Evolutionary conservation across 2,888 invertebrate species (phyloP).

Genomic region (Pandemis corylana): DNA sequence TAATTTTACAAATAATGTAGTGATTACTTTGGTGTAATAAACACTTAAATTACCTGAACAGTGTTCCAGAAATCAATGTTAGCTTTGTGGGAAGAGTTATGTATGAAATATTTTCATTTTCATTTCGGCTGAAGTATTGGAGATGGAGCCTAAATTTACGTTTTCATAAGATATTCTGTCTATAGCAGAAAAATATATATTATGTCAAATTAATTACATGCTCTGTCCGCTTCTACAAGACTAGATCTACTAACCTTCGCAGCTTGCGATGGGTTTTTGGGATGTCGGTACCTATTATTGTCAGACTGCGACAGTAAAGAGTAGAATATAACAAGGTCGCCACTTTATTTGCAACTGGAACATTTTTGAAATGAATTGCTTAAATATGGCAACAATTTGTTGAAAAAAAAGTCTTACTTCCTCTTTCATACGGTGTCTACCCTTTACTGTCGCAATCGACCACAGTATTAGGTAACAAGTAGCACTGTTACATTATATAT

Average conservation of each 20-base stretch:
- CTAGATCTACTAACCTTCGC: no score
- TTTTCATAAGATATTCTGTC: not conserved
- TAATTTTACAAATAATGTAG: slow-evolving; percentile 8
- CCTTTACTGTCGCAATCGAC: no score
- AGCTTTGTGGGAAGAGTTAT: not conserved
- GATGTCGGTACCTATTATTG: not conserved
- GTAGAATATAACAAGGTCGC: no score
- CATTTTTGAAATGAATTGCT: no score
- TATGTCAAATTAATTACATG: not conserved
- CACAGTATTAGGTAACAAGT: slow-evolving; percentile 19
- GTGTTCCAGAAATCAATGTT: slow-evolving; percentile 1
- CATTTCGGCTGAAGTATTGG: not conserved
- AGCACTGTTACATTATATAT: slow-evolving; percentile 17
- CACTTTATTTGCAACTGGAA: no score
- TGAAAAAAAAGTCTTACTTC: no score
- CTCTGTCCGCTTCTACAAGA: not conserved
- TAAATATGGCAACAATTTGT: no score
- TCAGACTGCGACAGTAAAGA: not conserved
- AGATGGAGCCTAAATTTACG: not conserved
- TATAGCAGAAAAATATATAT: not conserved
- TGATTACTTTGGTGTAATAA: not conserved
- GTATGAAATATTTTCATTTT: not conserved
- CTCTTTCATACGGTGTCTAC: no score
- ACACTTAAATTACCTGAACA: slow-evolving; percentile 11
- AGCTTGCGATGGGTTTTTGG: not conserved